Conservation (phyloP, 1,140 invertebrate genomes). For the Himalopsyche phryganea region DNA sequence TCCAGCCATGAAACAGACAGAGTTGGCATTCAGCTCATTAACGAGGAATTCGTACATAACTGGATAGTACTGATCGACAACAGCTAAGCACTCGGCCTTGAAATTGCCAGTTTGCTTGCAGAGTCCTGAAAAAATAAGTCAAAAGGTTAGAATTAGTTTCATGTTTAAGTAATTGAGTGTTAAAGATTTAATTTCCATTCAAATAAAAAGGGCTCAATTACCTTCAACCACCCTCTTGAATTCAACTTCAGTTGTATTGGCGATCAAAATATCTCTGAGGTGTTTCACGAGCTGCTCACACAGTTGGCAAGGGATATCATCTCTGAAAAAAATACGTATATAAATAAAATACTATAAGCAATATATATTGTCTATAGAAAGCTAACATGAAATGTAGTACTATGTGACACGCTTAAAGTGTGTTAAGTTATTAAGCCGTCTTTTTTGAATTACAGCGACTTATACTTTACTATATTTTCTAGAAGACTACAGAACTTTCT, state of each 20-base stretch:
- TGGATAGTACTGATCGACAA: constrained; percentile 76
- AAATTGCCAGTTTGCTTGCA: constrained; percentile 76
- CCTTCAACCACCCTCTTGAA: constrained; percentile 73
- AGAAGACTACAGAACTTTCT: too few relatives aligned
- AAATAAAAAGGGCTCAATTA: constrained; percentile 25
- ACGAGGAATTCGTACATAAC: constrained; percentile 70
- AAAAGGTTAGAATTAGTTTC: too few relatives aligned
- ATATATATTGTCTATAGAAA: not conserved
- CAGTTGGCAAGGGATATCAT: constrained; percentile 79
- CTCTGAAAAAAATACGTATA: constrained; percentile 40
- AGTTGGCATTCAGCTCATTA: constrained; percentile 63
- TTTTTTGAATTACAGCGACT: too few relatives aligned
- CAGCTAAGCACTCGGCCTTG: constrained; percentile 59
- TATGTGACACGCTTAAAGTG: too few relatives aligned
- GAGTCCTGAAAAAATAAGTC: constrained; percentile 49
- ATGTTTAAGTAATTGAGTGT: too few relatives aligned
- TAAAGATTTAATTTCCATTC: too few relatives aligned
- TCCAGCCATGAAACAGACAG: constrained; percentile 66
- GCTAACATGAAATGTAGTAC: not conserved
- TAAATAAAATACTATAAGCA: not conserved
- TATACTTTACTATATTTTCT: too few relatives aligned
- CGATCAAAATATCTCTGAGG: constrained; percentile 71
- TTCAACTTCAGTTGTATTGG: constrained; percentile 82
- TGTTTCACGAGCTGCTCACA: constrained; percentile 79
- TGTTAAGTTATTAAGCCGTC: too few relatives aligned